A percentile compares a stretch with the other conserved stretches of the same genome.
phyloP scores from a whole-genome alignment of 2,797 vertebrate species.

The Pantherophis alleghaniensis region DNA sequence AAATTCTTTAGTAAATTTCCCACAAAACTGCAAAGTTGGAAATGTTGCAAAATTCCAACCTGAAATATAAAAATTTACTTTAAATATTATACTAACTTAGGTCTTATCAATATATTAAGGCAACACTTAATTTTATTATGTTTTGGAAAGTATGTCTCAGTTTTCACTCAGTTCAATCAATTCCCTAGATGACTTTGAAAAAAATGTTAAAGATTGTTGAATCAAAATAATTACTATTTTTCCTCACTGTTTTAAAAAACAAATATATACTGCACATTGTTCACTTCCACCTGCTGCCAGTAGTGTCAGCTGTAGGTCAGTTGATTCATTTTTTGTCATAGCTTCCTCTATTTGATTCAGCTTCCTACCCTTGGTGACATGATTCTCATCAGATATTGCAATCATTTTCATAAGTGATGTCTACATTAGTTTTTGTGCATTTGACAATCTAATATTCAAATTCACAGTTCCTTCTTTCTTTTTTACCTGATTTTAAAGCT shows the following conservation, averaged over 20 bases:
- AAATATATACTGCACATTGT: neutral
- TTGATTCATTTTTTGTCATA: neutral
- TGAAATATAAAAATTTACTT: neutral
- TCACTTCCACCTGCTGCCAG: neutral
- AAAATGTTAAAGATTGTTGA: neutral
- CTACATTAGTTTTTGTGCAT: neutral
- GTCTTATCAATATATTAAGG: neutral
- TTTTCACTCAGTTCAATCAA: neutral
- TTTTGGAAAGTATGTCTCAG: neutral
- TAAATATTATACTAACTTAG: neutral
- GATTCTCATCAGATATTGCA: neutral
- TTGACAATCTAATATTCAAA: neutral
- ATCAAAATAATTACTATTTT: neutral
- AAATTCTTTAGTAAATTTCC: neutral
- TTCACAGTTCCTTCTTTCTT: neutral
- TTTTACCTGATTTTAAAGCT: neutral
- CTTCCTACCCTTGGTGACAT: neutral
- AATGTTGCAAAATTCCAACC: neutral
- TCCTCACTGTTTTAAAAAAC: neutral
- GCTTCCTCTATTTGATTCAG: neutral
- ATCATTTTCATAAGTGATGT: neutral
- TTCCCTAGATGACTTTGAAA: neutral
- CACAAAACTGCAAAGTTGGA: neutral
- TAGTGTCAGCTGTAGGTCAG: neutral
- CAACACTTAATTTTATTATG: neutral